Evolutionary conservation across 2,888 invertebrate genomes (phyloP).

Genomic region (Anthophora plumipes): DNA sequence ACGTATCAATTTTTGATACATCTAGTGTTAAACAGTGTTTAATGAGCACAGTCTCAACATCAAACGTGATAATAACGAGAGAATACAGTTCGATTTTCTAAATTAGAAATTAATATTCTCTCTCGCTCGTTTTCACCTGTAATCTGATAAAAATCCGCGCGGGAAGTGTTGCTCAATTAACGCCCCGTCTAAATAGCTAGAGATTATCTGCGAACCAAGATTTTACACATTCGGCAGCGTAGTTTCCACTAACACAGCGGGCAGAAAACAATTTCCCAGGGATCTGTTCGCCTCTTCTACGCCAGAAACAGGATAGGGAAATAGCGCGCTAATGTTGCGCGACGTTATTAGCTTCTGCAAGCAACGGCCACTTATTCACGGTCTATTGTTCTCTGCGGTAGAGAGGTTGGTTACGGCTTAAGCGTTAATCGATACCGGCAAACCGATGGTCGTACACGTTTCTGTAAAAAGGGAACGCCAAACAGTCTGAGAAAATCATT

Average conservation of each 20-base stretch:
- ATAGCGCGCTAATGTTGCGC: conserved; percentile 35
- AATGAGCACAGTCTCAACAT: too few species aligned
- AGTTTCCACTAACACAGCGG: background rate
- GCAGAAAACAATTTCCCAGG: conserved; percentile 16
- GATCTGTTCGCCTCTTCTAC: background rate
- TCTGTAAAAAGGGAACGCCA: background rate
- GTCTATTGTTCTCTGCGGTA: conserved; percentile 52
- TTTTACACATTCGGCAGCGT: background rate
- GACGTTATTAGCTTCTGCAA: conserved; percentile 50
- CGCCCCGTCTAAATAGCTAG: background rate
- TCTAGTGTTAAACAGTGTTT: too few species aligned
- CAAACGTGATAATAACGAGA: too few species aligned
- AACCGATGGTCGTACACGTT: conserved; percentile 24
- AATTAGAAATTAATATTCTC: too few species aligned
- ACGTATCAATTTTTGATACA: too few species aligned
- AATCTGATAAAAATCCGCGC: too few species aligned
- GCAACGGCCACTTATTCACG: conserved; percentile 54
- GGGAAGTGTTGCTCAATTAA: background rate
- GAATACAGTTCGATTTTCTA: too few species aligned
- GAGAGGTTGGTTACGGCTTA: conserved; percentile 33
- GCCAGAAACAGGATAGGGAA: background rate
- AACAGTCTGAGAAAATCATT: background rate
- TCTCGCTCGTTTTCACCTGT: too few species aligned
- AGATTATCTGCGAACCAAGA: too few species aligned
- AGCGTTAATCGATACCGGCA: conserved; percentile 57